phyloP scores from a whole-genome alignment of 2,113 vertebrate species.

The Xerus inauris region DNA sequence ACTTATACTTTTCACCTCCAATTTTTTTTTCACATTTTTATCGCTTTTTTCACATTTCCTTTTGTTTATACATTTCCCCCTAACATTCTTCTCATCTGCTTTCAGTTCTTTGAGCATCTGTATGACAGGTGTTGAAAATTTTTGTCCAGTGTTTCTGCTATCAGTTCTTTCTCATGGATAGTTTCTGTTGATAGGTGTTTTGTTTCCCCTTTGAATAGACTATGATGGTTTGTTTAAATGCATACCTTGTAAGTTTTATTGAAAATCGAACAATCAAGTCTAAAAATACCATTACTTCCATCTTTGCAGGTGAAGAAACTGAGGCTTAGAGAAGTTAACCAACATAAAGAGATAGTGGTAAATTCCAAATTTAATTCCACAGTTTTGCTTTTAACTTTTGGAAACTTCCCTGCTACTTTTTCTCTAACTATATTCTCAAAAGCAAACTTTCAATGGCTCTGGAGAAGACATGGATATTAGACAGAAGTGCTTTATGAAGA shows the following conservation, averaged over 20 bases:
- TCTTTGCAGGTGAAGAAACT: background rate
- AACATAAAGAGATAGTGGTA: background rate
- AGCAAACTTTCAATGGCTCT: background rate
- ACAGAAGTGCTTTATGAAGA: background rate
- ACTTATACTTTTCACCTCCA: background rate
- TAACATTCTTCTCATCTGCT: background rate
- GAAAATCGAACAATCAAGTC: background rate
- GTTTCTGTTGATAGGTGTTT: background rate
- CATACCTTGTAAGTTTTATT: background rate
- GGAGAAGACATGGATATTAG: background rate
- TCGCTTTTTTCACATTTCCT: background rate
- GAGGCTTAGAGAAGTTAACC: background rate
- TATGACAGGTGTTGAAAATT: background rate
- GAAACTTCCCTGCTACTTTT: background rate
- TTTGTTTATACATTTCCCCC: background rate
- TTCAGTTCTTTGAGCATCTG: background rate
- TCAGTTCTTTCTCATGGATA: background rate
- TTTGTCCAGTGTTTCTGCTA: background rate
- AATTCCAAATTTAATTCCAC: background rate
- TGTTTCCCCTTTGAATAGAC: background rate
- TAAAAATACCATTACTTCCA: background rate
- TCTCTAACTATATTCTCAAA: background rate
- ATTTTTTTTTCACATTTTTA: background rate
- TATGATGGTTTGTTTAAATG: background rate
- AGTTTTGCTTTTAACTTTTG: background rate